These are phyloP conservation scores for Strix occidentalis DNA, from an alignment of 2,797 vertebrate genomes.

Conservation along the genomic window DNA sequence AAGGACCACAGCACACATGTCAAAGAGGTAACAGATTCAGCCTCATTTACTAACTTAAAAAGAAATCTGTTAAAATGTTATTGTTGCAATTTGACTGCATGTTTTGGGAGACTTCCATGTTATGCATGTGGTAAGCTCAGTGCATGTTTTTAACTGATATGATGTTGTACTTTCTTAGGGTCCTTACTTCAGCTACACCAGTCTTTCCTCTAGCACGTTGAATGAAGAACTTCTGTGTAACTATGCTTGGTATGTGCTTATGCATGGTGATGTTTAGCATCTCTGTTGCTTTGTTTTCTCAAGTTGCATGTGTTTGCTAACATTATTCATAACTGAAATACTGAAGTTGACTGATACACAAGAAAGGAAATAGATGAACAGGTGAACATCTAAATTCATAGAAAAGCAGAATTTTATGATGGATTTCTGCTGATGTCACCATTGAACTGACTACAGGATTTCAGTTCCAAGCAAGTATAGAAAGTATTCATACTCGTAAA, in stretches of 20 bases:
- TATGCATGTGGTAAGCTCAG: constrained; percentile 54
- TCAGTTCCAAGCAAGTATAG: constrained; percentile 26
- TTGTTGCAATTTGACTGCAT: neutral
- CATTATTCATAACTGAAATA: neutral
- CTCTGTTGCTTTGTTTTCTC: constrained; percentile 12
- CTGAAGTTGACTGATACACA: neutral
- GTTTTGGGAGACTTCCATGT: neutral
- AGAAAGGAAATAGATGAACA: neutral
- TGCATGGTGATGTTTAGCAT: neutral
- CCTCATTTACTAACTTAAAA: neutral
- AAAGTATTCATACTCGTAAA: constrained; percentile 50
- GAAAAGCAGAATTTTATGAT: neutral
- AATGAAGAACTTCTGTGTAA: constrained; percentile 70
- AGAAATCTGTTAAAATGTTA: neutral
- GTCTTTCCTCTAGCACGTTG: constrained; percentile 71
- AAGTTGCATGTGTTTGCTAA: constrained; percentile 39
- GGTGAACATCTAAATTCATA: neutral
- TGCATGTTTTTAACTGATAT: constrained; percentile 74
- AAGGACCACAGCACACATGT: neutral
- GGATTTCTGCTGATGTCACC: constrained; percentile 47
- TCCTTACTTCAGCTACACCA: constrained; percentile 67
- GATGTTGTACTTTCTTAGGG: constrained; percentile 73
- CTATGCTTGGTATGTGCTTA: constrained; percentile 76
- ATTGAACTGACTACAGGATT: neutral
- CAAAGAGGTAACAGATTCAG: neutral